phyloP scores from a whole-genome alignment of 2,888 invertebrate genomes.

The Agrochola lota region DNA sequence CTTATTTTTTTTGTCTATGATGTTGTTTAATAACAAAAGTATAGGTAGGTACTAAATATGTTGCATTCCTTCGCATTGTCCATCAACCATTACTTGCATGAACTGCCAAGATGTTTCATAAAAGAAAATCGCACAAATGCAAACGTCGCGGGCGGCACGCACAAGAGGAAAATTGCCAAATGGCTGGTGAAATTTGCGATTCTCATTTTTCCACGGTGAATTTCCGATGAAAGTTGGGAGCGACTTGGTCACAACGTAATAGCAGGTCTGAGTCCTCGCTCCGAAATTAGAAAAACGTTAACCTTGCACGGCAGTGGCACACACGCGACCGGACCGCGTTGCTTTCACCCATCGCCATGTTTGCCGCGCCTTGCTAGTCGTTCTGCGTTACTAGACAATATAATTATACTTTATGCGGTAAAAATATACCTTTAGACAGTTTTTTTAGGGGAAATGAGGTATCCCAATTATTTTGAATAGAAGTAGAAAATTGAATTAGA shows the following conservation, averaged over 20 bases:
- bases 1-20: constrained; percentile 3
- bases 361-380: constrained; percentile 71
- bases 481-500: neutral
- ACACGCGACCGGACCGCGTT: constrained; percentile 80
- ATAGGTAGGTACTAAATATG: neutral
- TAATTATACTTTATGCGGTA: constrained; percentile 70
- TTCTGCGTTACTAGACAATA: constrained; percentile 81
- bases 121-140: constrained; percentile 51
- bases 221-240: constrained; percentile 86
- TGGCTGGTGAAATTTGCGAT: constrained; percentile 73
- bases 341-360: constrained; percentile 87
- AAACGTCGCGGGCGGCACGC: constrained; percentile 43
- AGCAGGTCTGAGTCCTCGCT: constrained; percentile 81
- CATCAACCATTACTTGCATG: constrained; percentile 19
- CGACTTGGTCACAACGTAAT: constrained; percentile 77
- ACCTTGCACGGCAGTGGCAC: constrained; percentile 85
- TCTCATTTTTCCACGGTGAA: constrained; percentile 82
- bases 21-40: neutral
- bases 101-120: constrained; percentile 40
- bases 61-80: constrained; percentile 11
- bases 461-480: neutral
- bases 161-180: constrained; percentile 71
- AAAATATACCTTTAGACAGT: constrained; percentile 9
- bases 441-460: neutral
- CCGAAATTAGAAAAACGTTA: constrained; percentile 88